A percentile compares a stretch with the other conserved stretches of the same genome.
phyloP scores from a whole-genome alignment of 2,888 invertebrate species.

The Steinernema scapterisci region DNA sequence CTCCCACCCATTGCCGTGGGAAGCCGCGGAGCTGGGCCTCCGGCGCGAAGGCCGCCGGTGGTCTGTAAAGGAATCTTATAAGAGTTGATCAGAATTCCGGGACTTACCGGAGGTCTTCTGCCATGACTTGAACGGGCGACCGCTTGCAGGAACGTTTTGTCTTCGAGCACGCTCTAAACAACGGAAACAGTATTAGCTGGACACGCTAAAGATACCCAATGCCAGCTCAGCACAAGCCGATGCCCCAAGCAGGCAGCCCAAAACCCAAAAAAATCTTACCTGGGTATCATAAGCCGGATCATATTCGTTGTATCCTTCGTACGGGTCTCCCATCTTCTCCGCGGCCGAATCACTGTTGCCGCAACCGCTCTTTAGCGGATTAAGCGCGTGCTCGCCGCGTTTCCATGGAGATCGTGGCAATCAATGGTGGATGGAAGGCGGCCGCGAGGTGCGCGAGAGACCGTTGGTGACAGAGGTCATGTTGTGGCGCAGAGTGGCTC shows the following conservation, averaged over 20 bases:
- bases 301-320: constrained; percentile 65
- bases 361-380: not conserved
- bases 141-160: constrained; percentile 79
- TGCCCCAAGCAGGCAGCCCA: not conserved
- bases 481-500: too few relatives aligned
- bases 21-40: constrained; percentile 37
- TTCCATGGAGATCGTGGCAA: not conserved
- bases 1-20: constrained; percentile 46
- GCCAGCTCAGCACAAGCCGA: not conserved
- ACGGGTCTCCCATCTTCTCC: constrained; percentile 56
- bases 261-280: too few relatives aligned
- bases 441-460: not conserved
- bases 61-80: not conserved
- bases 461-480: too few relatives aligned
- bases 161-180: constrained; percentile 75
- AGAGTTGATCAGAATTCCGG: not conserved
- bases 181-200: not conserved
- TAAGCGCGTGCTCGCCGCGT: not conserved
- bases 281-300: constrained; percentile 64
- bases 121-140: constrained; percentile 77
- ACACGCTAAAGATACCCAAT: too few relatives aligned
- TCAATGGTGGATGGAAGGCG: too few relatives aligned
- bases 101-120: constrained; percentile 74
- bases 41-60: not conserved
- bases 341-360: not conserved